phyloP scores from a whole-genome alignment of 2,797 vertebrate species.

The Thamnophis elegans region DNA sequence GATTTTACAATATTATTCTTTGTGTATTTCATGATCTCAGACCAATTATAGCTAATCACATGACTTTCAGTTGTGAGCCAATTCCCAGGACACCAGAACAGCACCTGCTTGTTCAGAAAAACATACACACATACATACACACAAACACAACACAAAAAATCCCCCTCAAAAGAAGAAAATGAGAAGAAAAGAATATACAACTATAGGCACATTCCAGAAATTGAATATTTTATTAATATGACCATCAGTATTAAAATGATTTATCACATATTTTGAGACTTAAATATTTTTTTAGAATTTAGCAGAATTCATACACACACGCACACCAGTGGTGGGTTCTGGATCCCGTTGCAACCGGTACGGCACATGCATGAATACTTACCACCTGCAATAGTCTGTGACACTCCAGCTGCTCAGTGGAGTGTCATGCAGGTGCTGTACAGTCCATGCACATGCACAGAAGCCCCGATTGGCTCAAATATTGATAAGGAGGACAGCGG shows the following conservation, averaged over 20 bases:
- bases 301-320: background rate
- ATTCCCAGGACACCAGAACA: slow-evolving; percentile 1
- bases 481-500: too few species aligned
- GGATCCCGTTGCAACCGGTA: too few species aligned
- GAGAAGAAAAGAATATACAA: background rate
- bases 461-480: too few species aligned
- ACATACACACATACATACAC: background rate
- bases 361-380: too few species aligned
- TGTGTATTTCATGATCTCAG: slow-evolving; percentile 8
- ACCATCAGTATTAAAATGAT: background rate
- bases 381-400: too few species aligned
- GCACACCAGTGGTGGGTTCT: background rate
- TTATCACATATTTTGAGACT: background rate
- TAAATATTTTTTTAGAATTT: background rate
- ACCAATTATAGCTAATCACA: slow-evolving; percentile 23
- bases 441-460: too few species aligned
- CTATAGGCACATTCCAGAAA: background rate
- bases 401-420: too few species aligned
- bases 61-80: slow-evolving; percentile 17
- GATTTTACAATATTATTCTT: slow-evolving; percentile 18
- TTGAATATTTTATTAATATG: background rate
- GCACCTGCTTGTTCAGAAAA: background rate
- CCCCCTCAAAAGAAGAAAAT: background rate
- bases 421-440: too few species aligned
- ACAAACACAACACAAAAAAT: background rate